Percentiles rank a stretch among this genome's conserved stretches.
Evolutionary conservation across 2,888 invertebrate genomes (phyloP).

Genomic region (Crepidodera aurea): DNA sequence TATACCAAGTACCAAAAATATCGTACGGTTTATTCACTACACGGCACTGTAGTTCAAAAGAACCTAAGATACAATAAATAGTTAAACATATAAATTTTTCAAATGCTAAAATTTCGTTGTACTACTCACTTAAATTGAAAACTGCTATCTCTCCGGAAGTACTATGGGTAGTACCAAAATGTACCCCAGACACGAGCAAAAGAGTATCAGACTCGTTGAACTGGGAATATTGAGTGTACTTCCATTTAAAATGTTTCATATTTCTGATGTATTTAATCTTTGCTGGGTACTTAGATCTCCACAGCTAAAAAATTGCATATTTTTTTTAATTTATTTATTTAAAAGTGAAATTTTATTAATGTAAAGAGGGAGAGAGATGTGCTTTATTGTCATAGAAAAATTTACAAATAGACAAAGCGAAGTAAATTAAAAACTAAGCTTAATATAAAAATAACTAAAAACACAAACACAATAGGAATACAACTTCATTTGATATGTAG

Average conservation of each 20-base stretch:
- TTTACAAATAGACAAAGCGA: no score
- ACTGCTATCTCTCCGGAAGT: slow-evolving; percentile 90
- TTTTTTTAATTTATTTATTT: no score
- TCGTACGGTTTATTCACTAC: slow-evolving; percentile 87
- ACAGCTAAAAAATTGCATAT: slow-evolving; percentile 66
- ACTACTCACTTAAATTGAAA: slow-evolving; percentile 67
- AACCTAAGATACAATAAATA: slow-evolving; percentile 63
- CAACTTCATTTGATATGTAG: no score
- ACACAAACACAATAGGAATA: no score
- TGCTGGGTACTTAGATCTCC: slow-evolving; percentile 78
- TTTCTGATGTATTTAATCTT: slow-evolving; percentile 74
- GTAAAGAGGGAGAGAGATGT: no score
- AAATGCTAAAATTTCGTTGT: no score
- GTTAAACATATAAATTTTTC: slow-evolving; percentile 1
- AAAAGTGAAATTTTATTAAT: no score
- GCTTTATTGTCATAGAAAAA: no score
- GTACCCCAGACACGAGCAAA: slow-evolving; percentile 83
- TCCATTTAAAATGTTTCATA: slow-evolving; percentile 84
- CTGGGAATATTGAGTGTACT: slow-evolving; percentile 86
- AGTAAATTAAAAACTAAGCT: no score
- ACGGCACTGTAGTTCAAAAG: slow-evolving; percentile 72
- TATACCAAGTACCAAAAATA: slow-evolving; percentile 90
- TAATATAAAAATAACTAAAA: no score
- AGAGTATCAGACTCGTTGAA: slow-evolving; percentile 84
- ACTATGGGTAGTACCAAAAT: slow-evolving; percentile 78